A percentile compares a stretch with the other conserved stretches of the same genome.
Evolutionary conservation across 2,113 vertebrate genomes (phyloP).

Genomic region (Aviceda subcristata): DNA sequence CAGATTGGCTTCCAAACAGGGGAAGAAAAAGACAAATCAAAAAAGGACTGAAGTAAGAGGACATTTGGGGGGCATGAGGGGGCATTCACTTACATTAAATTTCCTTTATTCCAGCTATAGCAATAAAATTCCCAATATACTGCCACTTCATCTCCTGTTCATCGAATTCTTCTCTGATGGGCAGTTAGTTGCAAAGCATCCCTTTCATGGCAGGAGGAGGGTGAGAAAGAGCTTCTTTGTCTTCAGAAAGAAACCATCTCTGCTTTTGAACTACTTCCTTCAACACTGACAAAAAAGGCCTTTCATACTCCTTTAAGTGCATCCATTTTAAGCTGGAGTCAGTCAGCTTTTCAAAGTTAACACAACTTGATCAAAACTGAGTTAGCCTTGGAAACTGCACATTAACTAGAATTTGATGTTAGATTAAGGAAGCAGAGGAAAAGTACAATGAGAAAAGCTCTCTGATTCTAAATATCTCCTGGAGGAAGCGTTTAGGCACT

Average conservation of each 20-base stretch:
- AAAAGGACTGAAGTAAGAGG: neutral
- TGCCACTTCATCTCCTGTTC: conserved; percentile 27
- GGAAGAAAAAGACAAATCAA: conserved; percentile 7
- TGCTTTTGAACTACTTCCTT: conserved; percentile 65
- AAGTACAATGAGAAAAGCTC: neutral
- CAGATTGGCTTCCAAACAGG: conserved; percentile 6
- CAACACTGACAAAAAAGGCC: conserved; percentile 46
- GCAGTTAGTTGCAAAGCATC: conserved; percentile 47
- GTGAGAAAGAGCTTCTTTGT: conserved; percentile 49
- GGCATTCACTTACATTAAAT: neutral
- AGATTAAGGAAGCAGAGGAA: neutral
- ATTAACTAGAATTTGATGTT: neutral
- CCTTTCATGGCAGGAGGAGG: conserved; percentile 7
- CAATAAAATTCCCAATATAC: conserved; percentile 38
- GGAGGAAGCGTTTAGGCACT: neutral
- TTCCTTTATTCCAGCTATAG: neutral
- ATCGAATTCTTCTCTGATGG: conserved; percentile 35
- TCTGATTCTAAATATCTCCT: neutral
- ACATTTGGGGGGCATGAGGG: neutral
- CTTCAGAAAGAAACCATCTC: conserved; percentile 61
- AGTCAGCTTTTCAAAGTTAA: conserved; percentile 39
- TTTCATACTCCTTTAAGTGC: conserved; percentile 57
- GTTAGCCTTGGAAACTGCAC: conserved; percentile 29
- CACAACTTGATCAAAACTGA: conserved; percentile 39
- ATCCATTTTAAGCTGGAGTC: conserved; percentile 48